These are phyloP conservation scores for Phortica magna DNA, from an alignment of 2,888 invertebrate genomes.

Conservation along the genomic window DNA sequence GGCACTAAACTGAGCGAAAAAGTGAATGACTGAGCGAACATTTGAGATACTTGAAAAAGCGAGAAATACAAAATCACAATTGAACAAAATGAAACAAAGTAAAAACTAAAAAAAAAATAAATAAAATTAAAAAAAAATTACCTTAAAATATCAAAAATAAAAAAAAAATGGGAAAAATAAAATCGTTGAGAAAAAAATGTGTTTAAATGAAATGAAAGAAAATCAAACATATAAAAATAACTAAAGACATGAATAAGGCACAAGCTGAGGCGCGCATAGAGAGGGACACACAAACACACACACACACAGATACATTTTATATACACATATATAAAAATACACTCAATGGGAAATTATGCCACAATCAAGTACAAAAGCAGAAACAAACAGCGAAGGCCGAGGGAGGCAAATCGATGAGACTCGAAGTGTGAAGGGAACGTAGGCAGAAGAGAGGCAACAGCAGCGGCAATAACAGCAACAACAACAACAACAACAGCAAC, in stretches of 20 bases:
- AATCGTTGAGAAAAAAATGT: constrained; percentile 18
- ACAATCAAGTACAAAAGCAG: constrained; percentile 69
- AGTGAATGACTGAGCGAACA: constrained; percentile 28
- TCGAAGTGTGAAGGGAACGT: background rate
- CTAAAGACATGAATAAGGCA: constrained; percentile 62
- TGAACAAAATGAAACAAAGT: background rate
- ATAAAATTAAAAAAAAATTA: constrained; percentile 59
- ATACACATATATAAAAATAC: constrained; percentile 13
- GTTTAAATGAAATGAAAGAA: constrained; percentile 27
- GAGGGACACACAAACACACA: constrained; percentile 14
- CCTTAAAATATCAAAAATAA: constrained; percentile 68
- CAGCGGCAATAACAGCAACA: constrained; percentile 4
- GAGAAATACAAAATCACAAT: constrained; percentile 24
- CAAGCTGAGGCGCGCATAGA: constrained; percentile 43
- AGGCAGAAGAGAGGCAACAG: background rate
- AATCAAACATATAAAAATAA: constrained; percentile 28
- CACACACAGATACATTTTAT: background rate
- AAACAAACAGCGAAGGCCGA: constrained; percentile 42
- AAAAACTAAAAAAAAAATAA: constrained; percentile 43
- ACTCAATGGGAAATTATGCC: constrained; percentile 67
- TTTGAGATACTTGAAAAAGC: constrained; percentile 25
- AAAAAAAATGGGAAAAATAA: background rate
- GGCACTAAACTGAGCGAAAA: constrained; percentile 22
- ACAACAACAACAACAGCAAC: constrained; percentile 13
- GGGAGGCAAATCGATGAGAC: background rate